Evolutionary conservation across 2,888 invertebrate genomes (phyloP), one percentile per base, ranked within the genome.

Genomic region (Polymixis flavicincta): DNA sequence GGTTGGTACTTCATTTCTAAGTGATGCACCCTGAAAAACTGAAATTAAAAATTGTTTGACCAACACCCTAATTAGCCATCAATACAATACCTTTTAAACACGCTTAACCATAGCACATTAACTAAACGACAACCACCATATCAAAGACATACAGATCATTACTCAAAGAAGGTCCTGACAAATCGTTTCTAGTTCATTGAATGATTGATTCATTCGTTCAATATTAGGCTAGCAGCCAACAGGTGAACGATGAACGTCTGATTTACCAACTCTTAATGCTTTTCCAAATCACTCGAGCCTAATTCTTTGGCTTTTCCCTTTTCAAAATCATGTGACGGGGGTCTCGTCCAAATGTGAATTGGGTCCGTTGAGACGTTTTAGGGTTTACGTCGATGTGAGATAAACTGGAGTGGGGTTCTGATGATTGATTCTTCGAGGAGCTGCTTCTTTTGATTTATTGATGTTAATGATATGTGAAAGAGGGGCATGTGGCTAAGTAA

Each of bases 261-360:
- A 95, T 95, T 95, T 94, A 95, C 92, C 93, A 94, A 93, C 95
- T 93, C 89, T 91, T 94, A 94, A 95, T 94, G 94, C 92, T 91
- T 93, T 93, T 92, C 91, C 92, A 91, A 94, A 92, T 92, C 92
- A 93, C 91, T 92, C 91, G 88, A 91, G 90, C 92, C 92, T 93
- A 93, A 94, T 94, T 92, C 92, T 88, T 90, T 88, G 91, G 92
- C 89, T 91, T 92, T 93, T 93, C 95, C 96, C 95, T 94, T 93
- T 94, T 95, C 95, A 94, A 93, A 94, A 92, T 89, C 92, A 88
- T 89, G 94, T 93, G 93, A 94, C 94, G 92, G 92, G 92, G 93
- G 88, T 86, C 88, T 89, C 89, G 88, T 88, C 91, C 86, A 87
- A 87, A 84, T 82, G 85, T 84, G 82, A 81, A 84, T 88, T 85